Base-by-base conservation (phyloP, 2,113 vertebrate genomes). In the Rallus limicola region DNA sequence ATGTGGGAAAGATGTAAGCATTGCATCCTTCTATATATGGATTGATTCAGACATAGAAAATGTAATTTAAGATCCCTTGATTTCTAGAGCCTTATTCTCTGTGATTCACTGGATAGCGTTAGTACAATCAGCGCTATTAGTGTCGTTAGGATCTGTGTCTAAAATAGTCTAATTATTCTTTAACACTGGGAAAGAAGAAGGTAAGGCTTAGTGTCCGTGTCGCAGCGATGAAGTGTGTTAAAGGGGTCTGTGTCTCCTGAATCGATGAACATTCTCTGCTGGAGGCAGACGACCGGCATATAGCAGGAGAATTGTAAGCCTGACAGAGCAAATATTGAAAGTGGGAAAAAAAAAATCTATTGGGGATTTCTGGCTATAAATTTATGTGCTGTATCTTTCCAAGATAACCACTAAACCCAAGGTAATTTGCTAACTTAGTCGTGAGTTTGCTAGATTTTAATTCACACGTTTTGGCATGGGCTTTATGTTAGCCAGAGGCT, bases 71-170 rank as follows among this genome's bases (percentile, higher is more conserved):
- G 28, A 79, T 31, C 53, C 38, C 16, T 77, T 82, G 38, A 46
- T 44, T 91, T 87, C 48, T 68, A 28, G n/a, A 95, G 7, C 64
- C 55, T n/a, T 75, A 17, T 6, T 0, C 0, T 52, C 11, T 81
- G 60, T 48, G 71, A 17, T 40, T 78, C 48, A 8, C 16, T 82
- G 34, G 75, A 8, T 46, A 80, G 6, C 28, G 2, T 62, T 71
- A 2, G 11, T 33, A 36, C 46, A 0, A 0, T 29, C 60, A 52
- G 33, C 16, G 24, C n/a, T 58, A 2, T 62, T 75, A 2, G 8
- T 29, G n/a, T 52, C 0, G 0, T 26, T 60, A 46, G 34, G 46
- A 70, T 7, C 79, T 90, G 9, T 8, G 17, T 82, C 31, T 82
- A 4, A 72, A 74, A 59, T 40, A 1, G 3, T 65, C 20, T 65